Percentiles rank a stretch among this genome's conserved stretches.
These are phyloP conservation scores for Cuculus canorus DNA, from an alignment of 2,797 vertebrate species.

Conservation along the genomic window DNA sequence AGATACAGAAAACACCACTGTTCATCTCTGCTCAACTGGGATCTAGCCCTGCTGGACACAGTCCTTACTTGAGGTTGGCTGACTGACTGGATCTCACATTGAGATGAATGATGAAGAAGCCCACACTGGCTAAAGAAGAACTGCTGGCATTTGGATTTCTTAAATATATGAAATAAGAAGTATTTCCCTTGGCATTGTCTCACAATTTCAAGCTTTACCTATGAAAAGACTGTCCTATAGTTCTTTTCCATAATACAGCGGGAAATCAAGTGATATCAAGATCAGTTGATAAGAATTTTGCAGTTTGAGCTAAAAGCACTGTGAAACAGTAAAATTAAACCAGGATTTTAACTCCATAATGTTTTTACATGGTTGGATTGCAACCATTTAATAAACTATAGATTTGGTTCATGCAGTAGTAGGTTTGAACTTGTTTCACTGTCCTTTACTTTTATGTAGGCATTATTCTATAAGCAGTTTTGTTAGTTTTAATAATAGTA, in stretches of 20 bases:
- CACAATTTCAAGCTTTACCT: background rate
- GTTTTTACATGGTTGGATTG: background rate
- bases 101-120: background rate
- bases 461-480: background rate
- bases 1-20: background rate
- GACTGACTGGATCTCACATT: background rate
- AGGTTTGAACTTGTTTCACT: background rate
- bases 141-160: background rate
- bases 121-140: background rate
- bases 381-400: accelerated
- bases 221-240: background rate
- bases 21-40: background rate
- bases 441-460: background rate
- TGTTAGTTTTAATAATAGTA: background rate
- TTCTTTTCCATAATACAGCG: background rate
- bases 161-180: background rate
- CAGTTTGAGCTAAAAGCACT: background rate
- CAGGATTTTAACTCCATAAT: background rate
- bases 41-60: too few species aligned
- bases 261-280: background rate
- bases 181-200: background rate
- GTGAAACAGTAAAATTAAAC: background rate
- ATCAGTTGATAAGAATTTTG: background rate
- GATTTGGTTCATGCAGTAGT: background rate
- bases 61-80: background rate